Conservation (phyloP, 92 coral and sea anemone species). For the Umimayanthus kanabou region DNA sequence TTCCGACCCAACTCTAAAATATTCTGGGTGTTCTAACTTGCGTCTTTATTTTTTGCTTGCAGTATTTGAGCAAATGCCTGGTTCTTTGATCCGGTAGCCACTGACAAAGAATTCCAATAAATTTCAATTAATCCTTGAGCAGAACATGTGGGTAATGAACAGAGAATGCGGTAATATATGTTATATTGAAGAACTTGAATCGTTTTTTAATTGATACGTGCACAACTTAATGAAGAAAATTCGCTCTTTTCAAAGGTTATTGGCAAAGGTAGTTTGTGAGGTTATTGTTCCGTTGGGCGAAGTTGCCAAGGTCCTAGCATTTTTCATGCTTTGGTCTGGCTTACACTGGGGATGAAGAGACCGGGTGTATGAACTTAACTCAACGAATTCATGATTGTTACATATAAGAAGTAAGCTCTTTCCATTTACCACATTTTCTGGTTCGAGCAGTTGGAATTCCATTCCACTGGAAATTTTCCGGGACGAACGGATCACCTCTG, state of each 20-base stretch:
- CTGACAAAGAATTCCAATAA: neutral
- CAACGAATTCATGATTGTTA: too few species aligned
- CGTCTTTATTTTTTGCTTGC: neutral
- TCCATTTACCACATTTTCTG: too few species aligned
- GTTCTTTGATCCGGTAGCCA: neutral
- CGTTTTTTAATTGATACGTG: neutral
- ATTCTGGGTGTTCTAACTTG: neutral
- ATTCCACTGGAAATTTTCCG: too few species aligned
- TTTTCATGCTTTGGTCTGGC: too few species aligned
- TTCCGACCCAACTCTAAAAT: neutral
- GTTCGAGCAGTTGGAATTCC: too few species aligned
- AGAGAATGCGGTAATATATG: neutral
- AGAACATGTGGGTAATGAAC: neutral
- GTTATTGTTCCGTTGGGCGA: neutral
- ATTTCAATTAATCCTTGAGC: neutral
- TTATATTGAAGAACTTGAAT: neutral
- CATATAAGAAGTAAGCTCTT: too few species aligned
- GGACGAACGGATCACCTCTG: too few species aligned
- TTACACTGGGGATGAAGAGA: too few species aligned
- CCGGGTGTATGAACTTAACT: too few species aligned
- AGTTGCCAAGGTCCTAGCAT: too few species aligned
- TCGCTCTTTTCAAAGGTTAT: neutral
- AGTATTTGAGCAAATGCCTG: conserved; percentile 19
- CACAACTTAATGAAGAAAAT: neutral
- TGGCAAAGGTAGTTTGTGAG: neutral